Base-by-base conservation (phyloP, 1,140 invertebrate species). In the Nasonia vitripennis region DNA sequence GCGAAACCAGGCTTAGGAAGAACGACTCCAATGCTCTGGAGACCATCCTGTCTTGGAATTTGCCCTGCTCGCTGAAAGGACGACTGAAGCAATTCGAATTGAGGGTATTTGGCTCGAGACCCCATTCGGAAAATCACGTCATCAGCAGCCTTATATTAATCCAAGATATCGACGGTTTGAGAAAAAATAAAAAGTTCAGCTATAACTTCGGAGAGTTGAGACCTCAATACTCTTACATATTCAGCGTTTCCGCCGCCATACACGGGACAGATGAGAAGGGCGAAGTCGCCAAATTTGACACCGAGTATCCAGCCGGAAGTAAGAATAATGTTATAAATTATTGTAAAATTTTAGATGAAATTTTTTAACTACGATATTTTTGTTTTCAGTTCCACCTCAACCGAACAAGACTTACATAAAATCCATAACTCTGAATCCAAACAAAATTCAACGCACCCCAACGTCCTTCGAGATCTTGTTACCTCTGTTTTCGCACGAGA, bases 241-340 rank as follows among this genome's bases (percentile, higher is more conserved):
- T 92, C 23, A 45, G 87, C 37, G 78, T 92, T 20, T 14, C 27
- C 11, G 48, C 77, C 5, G 2, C 23, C 2, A 55, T 87, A 87
- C 10, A 80, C 87, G 9, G 90, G 89, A n/a, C n/a, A 2, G 87
- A 87, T 89, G n/a, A 20, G 9, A 77, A 41, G 11, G 81, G 85
- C 0, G 68, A 48, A 31, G 81, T 88, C 70, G 77, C n/a, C 78
- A 2, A 17, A 78, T 70, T 62, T 74, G 10, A 34, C 45, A 77
- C 80, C 6, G 23, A 81, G 17, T 20, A 37, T 88, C 91, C 91
- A 45, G 89, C 91, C 78, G 91, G 90, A 86, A 90, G 91, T 92
- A 87, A 84, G 90, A 89, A n/a, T 71, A 27, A n/a, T 27, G 0
- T 14, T 71, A 71, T 34, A 14, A 2, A 27, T 70, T 27, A 11